These are phyloP conservation scores for Novumbra hubbsi DNA, from an alignment of 2,797 vertebrate species.

Conservation along the genomic window DNA sequence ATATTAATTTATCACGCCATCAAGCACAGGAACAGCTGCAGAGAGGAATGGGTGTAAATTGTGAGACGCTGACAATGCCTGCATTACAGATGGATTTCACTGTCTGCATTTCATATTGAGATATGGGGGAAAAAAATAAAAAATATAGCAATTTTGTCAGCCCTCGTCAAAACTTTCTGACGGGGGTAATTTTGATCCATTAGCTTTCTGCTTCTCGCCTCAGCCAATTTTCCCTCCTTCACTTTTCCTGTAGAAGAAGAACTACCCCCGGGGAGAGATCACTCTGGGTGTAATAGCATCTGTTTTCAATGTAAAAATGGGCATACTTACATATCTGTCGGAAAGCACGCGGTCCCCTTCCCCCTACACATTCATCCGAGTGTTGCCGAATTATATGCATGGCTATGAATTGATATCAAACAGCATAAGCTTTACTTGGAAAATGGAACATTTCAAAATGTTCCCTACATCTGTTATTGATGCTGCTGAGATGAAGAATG, in stretches of 20 bases:
- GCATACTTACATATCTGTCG: constrained; percentile 56
- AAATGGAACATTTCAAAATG: constrained; percentile 45
- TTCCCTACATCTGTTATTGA: constrained; percentile 38
- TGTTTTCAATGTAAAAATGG: constrained; percentile 68
- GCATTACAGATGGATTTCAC: constrained; percentile 46
- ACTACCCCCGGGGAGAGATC: constrained; percentile 60
- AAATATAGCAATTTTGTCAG: constrained; percentile 74
- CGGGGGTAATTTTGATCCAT: constrained; percentile 81
- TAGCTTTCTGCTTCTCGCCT: constrained; percentile 73
- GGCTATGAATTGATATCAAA: constrained; percentile 57
- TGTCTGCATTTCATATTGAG: constrained; percentile 76
- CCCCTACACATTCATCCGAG: constrained; percentile 29
- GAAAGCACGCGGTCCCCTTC: constrained; percentile 35
- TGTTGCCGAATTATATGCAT: constrained; percentile 62
- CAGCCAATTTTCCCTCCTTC: constrained; percentile 73
- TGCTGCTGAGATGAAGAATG: not conserved
- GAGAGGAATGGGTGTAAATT: constrained; percentile 82
- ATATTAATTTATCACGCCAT: constrained; percentile 86
- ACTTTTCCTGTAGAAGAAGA: constrained; percentile 63
- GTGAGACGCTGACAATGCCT: constrained; percentile 77
- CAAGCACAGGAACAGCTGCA: constrained; percentile 81
- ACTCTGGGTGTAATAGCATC: constrained; percentile 67
- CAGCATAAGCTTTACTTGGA: constrained; percentile 39
- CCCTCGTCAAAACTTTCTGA: constrained; percentile 79
- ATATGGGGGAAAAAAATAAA: constrained; percentile 52